Base-by-base conservation (phyloP, 2,113 vertebrate species). In the Rhinopomastus cyanomelas region DNA sequence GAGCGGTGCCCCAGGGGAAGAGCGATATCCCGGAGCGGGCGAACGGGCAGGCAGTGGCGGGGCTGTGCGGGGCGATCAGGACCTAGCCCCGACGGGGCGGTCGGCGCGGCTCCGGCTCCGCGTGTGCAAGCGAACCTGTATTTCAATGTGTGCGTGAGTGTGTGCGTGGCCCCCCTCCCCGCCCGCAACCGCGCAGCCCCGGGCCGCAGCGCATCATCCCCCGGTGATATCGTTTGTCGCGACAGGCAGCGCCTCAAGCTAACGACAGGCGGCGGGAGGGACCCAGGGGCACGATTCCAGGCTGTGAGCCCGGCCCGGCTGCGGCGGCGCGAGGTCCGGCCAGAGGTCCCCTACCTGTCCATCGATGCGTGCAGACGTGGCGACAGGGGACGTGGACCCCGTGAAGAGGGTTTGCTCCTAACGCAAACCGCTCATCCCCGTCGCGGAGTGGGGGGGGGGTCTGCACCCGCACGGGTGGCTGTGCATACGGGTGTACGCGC, bases 331-430 rank as follows among this genome's bases (percentile, higher is more conserved):
- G 39, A 15, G 39, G 39, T 3, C 72, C 4, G 0, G 14, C 78
- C 64, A 1, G 55, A 80, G 55, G 17, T 19, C 49, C 1, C 42
- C 14, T 6, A 1, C 20, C 1, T 16, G 19, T 32, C 60, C 9
- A 0, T 9, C 5, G 0, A n/a, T 8, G 57, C 15, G 8, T 21
- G 6, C 8, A 3, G 17, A 73, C 18, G 37, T 56, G n/a, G 88
- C 68, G 3, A 27, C 85, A 68, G 81, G 81, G 10, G 55, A 68
- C 62, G 34, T 0, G 73, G 39, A 42, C 7, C n/a, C 37, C 26
- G 12, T 39, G 2, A 75, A 25, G n/a, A 16, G 25, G n/a, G 53
- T 25, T 34, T 6, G 6, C 27, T 2, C 39, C 46, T 16, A 8
- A 48, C 17, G 46, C 46, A n/a, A n/a, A n/a, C n/a, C n/a, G n/a